A percentile compares a stretch with the other conserved stretches of the same genome.
Evolutionary conservation across 2,797 vertebrate species (phyloP).

Genomic region (Syndactyla subalaris): DNA sequence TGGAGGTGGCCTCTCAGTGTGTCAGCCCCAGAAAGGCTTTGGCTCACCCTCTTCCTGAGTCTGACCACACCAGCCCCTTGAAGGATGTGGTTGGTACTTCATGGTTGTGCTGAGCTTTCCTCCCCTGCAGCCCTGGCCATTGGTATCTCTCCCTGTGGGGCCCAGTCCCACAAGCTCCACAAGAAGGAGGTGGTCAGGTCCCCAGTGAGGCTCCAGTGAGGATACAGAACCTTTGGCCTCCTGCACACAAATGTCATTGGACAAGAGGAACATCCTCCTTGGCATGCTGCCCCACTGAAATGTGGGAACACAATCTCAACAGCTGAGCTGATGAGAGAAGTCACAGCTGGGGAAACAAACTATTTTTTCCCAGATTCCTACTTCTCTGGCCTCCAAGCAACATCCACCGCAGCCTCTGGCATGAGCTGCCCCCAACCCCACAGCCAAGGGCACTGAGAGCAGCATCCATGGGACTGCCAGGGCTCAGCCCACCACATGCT

Average conservation of each 20-base stretch:
- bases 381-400: neutral
- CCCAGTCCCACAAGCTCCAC: neutral
- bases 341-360: slow-evolving; percentile 17
- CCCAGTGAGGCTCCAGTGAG: neutral
- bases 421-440: neutral
- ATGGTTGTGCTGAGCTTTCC: neutral
- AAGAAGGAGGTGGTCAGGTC: neutral
- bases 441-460: neutral
- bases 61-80: neutral
- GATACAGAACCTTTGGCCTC: neutral
- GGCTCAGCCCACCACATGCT: neutral
- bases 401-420: neutral
- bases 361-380: slow-evolving; percentile 22
- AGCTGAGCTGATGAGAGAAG: neutral
- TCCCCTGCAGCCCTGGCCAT: neutral
- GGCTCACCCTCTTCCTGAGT: neutral
- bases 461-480: neutral
- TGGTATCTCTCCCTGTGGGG: neutral
- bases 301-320: neutral
- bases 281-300: neutral
- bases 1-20: neutral
- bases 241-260: neutral
- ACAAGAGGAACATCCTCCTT: neutral
- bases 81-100: neutral
- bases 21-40: neutral